Conservation (phyloP, 1,140 invertebrate species). For the Saccostrea glomerata region DNA sequence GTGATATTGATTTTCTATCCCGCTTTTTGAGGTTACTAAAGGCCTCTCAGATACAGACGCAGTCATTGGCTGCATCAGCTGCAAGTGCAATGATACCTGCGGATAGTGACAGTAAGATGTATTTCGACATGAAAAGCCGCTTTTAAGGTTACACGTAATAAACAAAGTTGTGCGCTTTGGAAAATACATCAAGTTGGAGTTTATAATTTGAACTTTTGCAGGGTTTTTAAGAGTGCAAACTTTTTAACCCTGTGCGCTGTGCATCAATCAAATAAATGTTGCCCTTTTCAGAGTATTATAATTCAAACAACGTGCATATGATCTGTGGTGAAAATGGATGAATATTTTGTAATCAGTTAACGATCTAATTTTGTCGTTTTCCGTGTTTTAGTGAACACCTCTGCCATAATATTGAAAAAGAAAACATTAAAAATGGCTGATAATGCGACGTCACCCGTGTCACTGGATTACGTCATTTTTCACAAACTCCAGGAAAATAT, state of each 20-base stretch:
- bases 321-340: too few species aligned
- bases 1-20: neutral
- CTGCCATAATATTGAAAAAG: neutral
- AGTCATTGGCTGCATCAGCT: neutral
- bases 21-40: neutral
- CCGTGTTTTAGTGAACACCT: neutral
- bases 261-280: too few species aligned
- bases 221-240: too few species aligned
- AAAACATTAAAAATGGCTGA: neutral
- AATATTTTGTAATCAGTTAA: too few species aligned
- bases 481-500: conserved; percentile 31
- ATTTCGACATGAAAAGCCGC: too few species aligned
- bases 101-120: neutral
- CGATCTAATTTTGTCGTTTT: neutral
- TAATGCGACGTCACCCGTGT: neutral
- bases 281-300: too few species aligned
- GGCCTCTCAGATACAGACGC: neutral
- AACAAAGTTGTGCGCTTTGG: too few species aligned
- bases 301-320: too few species aligned
- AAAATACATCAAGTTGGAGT: too few species aligned
- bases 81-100: neutral
- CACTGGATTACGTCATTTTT: neutral
- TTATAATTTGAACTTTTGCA: too few species aligned
- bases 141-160: too few species aligned
- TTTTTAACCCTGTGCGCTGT: too few species aligned